phyloP scores from a whole-genome alignment of 2,888 invertebrate genomes.

The Nomada ferruginata region DNA sequence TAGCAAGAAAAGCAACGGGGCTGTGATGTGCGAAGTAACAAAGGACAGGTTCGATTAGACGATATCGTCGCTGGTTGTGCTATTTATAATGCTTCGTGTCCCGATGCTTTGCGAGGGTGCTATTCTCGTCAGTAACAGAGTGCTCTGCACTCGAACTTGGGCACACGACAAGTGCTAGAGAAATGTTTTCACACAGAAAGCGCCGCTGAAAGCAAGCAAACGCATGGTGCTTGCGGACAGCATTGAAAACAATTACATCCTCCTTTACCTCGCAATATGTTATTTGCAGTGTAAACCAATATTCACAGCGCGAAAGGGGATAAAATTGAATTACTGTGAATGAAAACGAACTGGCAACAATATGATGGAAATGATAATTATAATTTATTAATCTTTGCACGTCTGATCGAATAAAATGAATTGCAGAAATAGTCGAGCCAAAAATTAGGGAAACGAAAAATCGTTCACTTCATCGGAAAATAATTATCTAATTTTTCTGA shows the following conservation, averaged over 20 bases:
- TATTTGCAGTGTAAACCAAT: background rate
- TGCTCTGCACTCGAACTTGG: conserved; percentile 59
- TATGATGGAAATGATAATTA: too few species aligned
- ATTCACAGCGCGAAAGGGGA: too few species aligned
- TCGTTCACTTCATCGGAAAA: background rate
- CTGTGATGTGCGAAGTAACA: conserved; percentile 40
- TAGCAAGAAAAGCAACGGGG: background rate
- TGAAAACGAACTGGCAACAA: too few species aligned
- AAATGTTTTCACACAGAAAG: conserved; percentile 43
- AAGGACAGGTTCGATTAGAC: conserved; percentile 58
- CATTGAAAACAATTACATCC: conserved; percentile 13
- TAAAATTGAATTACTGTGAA: too few species aligned
- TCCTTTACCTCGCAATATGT: background rate
- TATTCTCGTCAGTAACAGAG: conserved; percentile 67
- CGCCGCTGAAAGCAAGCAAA: conserved; percentile 16
- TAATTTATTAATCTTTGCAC: too few species aligned
- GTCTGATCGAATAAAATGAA: background rate
- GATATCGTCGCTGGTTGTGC: conserved; percentile 62
- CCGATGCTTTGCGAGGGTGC: conserved; percentile 66
- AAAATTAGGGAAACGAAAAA: background rate
- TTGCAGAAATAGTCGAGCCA: background rate
- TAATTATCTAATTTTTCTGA: conserved; percentile 30
- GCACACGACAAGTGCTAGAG: conserved; percentile 49
- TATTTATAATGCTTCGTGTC: conserved; percentile 67
- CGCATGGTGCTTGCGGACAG: background rate